Evolutionary conservation across 2,113 vertebrate genomes (phyloP).

Genomic region (Microtus oregoni): DNA sequence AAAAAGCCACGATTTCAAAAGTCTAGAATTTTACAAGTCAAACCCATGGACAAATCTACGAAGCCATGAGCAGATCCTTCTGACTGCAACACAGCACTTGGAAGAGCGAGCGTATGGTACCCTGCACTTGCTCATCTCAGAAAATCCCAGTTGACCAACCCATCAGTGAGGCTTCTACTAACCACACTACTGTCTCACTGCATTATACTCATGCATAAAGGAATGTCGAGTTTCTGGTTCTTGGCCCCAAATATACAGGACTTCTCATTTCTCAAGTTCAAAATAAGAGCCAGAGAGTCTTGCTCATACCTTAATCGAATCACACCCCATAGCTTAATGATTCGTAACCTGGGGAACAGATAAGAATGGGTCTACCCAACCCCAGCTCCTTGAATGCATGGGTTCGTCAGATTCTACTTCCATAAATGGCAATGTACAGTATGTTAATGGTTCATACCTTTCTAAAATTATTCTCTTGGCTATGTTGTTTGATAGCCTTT

Average conservation of each 20-base stretch:
- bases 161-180: background rate
- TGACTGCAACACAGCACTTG: background rate
- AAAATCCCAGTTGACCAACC: conserved; percentile 27
- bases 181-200: background rate
- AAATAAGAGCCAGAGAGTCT: conserved; percentile 28
- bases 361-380: background rate
- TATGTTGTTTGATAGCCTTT: conserved; percentile 27
- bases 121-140: conserved; percentile 8
- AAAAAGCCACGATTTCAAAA: conserved; percentile 30
- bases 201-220: background rate
- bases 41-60: conserved; percentile 1
- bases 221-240: background rate
- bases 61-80: conserved; percentile 12
- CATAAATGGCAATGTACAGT: background rate
- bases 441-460: conserved; percentile 1
- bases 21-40: conserved; percentile 57
- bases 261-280: conserved; percentile 51
- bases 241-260: conserved; percentile 17
- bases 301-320: conserved; percentile 6
- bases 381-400: background rate
- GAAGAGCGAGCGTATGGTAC: background rate
- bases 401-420: background rate
- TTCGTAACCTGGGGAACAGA: background rate
- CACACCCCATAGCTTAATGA: background rate
- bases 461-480: conserved; percentile 54